A percentile compares a stretch with the other conserved stretches of the same genome.
These are phyloP conservation scores for Leptinotarsa haldemani DNA, from an alignment of 2,888 invertebrate genomes.

Conservation along the genomic window DNA sequence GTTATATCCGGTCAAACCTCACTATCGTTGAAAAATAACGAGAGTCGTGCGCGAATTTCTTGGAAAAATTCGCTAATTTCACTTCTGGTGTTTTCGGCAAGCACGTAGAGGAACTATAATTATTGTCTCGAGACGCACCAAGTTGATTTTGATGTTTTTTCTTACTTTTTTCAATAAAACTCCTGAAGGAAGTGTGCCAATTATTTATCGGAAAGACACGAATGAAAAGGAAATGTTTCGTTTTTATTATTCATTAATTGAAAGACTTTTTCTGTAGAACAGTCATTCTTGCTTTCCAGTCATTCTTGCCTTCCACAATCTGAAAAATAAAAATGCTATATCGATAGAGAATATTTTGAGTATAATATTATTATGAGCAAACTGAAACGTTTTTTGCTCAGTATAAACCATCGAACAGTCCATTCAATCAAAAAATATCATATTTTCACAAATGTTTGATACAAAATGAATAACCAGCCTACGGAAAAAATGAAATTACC, in stretches of 20 bases:
- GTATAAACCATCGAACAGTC: no score
- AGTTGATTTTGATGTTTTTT: constrained; percentile 42
- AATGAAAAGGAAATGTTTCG: background rate
- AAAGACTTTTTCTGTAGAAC: no score
- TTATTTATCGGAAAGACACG: constrained; percentile 38
- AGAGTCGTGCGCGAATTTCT: constrained; percentile 3
- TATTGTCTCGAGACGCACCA: constrained; percentile 39
- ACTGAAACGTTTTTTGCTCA: no score
- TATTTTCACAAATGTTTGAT: no score
- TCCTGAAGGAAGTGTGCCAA: constrained; percentile 33
- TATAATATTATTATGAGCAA: no score
- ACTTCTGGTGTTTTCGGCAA: constrained; percentile 36
- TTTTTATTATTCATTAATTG: background rate
- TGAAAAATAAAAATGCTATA: no score
- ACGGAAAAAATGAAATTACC: no score
- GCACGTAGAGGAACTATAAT: constrained; percentile 42
- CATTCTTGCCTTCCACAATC: no score
- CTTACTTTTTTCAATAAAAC: constrained; percentile 21
- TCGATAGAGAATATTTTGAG: no score
- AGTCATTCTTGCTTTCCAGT: no score
- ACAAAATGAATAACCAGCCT: no score
- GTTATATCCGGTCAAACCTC: background rate
- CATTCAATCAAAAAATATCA: no score
- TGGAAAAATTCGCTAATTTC: constrained; percentile 34
- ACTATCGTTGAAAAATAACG: background rate